Base-by-base conservation (phyloP, 2,113 vertebrate genomes). In the Tauraco erythrolophus region DNA sequence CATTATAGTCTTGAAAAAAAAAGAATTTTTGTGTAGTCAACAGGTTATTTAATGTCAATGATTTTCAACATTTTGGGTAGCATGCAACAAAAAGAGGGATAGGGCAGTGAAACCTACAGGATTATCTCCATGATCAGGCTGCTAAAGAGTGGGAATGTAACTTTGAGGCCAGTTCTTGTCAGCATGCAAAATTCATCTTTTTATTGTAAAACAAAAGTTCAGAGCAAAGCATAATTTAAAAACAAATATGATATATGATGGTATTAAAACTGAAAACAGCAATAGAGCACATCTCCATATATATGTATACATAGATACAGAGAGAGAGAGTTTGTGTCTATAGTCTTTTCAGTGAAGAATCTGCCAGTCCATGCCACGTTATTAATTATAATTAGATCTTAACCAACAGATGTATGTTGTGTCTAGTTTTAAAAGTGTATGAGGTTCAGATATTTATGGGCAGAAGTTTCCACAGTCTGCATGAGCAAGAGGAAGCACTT, bases 301-400 rank as follows among this genome's bases (percentile, higher is more conserved):
- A 91, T 85, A 84, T 94, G 87, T 64, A 31, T 80, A 77, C 56
- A 66, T 62, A 66, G 77, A 80, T 69, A 90, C 48, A 43, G 3
- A 75, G 15, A 78, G 28, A 70, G 31, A 54, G 76, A 77, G 83
- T 83, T 96, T 93, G 79, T 88, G 27, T 79, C 69, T 81, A 46
- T 60, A 61, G 86, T n/a, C 24, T 92, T 92, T 92, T 46, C 77
- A 91, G 56, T 91, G 86, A 95, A 81, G 79, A 30, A 93, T 95
- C 60, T 92, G 60, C 68, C 83, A 92, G 77, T 89, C 64, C 41
- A 23, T 79, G 65, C 54, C 62, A 76, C 3, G 43, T 69, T 95
- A 96, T 96, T 95, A 94, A 96, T 97, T 97, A 94, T 92, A 95
- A 94, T 96, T 95, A 91, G 86, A 53, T 91, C 77, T 91, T 94